Evolutionary conservation across 2,888 invertebrate species (phyloP).

Genomic region (Oeneis ivallda): DNA sequence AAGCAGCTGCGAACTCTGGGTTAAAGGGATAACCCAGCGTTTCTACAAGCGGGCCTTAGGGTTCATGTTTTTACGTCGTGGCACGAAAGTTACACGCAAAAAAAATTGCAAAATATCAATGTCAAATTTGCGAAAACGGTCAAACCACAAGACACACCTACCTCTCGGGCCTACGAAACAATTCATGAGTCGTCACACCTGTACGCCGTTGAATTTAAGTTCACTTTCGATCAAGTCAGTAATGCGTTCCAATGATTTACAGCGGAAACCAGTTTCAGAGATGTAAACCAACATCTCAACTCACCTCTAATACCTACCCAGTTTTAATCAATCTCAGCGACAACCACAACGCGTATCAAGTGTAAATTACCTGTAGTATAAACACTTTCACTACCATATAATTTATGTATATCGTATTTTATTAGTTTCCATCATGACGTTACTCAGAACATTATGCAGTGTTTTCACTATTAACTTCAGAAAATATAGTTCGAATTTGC

Average conservation of each 20-base stretch:
- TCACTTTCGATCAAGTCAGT: conserved; percentile 43
- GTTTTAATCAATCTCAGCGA: conserved; percentile 57
- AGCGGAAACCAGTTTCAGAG: conserved; percentile 55
- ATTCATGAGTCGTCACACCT: conserved; percentile 26
- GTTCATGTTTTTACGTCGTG: neutral
- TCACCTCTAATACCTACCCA: conserved; percentile 41
- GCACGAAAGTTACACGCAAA: conserved; percentile 3
- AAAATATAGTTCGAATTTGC: conserved; percentile 54
- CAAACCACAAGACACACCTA: conserved; percentile 54
- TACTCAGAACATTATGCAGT: conserved; percentile 59
- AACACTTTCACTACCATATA: conserved; percentile 2
- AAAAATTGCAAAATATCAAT: conserved; percentile 15
- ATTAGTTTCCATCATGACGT: conserved; percentile 47
- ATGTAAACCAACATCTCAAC: conserved; percentile 49
- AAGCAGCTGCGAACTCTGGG: too few relatives aligned
- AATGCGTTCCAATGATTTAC: conserved; percentile 10
- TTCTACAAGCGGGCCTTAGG: too few relatives aligned
- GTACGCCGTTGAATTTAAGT: conserved; percentile 43
- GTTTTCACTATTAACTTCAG: conserved; percentile 51
- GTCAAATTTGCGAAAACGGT: conserved; percentile 37
- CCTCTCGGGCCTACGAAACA: conserved; percentile 41
- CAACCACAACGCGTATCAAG: conserved; percentile 56
- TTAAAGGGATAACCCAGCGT: too few relatives aligned
- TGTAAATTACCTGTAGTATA: conserved; percentile 9
- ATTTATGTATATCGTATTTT: neutral